These are phyloP conservation scores for Regulus satrapa DNA, from an alignment of 2,113 vertebrate genomes.

Conservation along the genomic window DNA sequence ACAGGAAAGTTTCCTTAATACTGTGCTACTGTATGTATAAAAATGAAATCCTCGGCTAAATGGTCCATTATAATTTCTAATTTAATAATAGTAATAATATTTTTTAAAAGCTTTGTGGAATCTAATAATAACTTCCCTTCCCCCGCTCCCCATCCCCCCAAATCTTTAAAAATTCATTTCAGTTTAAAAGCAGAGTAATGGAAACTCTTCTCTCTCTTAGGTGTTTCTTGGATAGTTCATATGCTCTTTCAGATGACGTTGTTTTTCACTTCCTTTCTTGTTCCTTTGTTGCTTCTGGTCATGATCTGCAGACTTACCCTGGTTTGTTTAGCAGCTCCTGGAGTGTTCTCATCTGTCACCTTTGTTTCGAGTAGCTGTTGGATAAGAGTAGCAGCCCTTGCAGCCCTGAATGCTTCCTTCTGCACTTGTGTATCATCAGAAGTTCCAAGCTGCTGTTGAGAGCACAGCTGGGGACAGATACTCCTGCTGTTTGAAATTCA, in stretches of 20 bases:
- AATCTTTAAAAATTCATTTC: background rate
- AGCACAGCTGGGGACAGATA: background rate
- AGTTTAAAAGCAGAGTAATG: background rate
- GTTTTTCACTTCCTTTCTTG: background rate
- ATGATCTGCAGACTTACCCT: background rate
- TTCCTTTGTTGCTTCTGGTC: background rate
- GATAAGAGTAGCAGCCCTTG: background rate
- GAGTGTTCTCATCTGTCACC: background rate
- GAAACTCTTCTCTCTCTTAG: background rate
- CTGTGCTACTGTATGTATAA: background rate
- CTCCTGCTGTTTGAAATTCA: background rate
- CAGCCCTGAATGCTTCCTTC: background rate
- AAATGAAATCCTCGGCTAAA: background rate
- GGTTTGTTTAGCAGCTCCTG: background rate
- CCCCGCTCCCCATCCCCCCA: too few species aligned
- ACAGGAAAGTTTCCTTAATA: background rate
- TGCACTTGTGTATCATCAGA: background rate
- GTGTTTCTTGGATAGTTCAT: background rate
- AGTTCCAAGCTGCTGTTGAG: background rate
- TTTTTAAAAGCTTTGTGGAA: background rate
- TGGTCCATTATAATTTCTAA: background rate
- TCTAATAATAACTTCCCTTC: background rate
- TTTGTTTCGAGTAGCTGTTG: background rate
- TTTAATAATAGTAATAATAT: background rate
- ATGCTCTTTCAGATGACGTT: background rate